phyloP scores from a whole-genome alignment of 2,113 vertebrate genomes.

The Benitochromis conjunctus region DNA sequence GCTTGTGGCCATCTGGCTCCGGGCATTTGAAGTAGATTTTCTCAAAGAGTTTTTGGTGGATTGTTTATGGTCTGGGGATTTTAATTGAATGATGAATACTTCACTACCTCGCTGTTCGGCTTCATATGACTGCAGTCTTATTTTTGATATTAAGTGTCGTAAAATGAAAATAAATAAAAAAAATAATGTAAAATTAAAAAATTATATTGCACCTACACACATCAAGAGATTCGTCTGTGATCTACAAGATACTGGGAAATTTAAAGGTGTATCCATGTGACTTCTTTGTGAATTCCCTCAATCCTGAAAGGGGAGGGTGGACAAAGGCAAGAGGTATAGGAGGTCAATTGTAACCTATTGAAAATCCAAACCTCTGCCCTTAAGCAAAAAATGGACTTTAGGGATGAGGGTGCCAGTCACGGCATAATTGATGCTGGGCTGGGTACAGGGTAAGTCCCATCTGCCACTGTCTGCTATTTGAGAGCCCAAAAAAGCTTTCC shows the following conservation, averaged over 20 bases:
- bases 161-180: constrained; percentile 7
- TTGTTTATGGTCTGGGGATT: constrained; percentile 17
- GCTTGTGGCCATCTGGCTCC: constrained; percentile 15
- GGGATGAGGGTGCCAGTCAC: constrained; percentile 56
- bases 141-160: constrained; percentile 13
- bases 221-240: constrained; percentile 41
- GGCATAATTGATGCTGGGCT: constrained; percentile 48
- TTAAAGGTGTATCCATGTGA: constrained; percentile 29
- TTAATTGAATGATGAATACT: constrained; percentile 53
- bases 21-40: constrained; percentile 52
- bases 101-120: constrained; percentile 29
- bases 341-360: constrained; percentile 57
- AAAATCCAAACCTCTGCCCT: constrained; percentile 32
- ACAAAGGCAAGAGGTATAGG: constrained; percentile 1
- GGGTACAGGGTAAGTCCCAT: constrained; percentile 51
- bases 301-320: constrained; percentile 13
- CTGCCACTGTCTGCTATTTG: constrained; percentile 49
- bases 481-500: constrained; percentile 25
- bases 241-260: not conserved
- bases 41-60: constrained; percentile 22
- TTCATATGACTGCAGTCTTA: constrained; percentile 37
- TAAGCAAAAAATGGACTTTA: constrained; percentile 42
- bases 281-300: constrained; percentile 37
- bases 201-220: not conserved
- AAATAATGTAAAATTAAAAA: not conserved